Percentiles rank a stretch among this genome's conserved stretches.
Conservation (phyloP, 2,113 vertebrate species). For the Campylorhamphus procurvoides region DNA sequence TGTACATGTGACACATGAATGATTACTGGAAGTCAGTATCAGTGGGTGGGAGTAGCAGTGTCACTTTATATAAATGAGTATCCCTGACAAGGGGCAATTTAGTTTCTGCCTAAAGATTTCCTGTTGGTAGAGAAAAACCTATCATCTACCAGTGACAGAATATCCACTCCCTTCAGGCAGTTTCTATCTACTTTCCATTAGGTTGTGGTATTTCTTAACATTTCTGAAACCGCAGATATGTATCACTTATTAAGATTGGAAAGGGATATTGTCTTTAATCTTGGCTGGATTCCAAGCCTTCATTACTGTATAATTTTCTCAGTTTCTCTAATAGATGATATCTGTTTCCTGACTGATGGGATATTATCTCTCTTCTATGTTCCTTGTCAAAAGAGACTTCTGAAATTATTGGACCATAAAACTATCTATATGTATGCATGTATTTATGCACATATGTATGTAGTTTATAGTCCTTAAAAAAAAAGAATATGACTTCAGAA, state of each 20-base stretch:
- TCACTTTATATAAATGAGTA: slow-evolving; percentile 53
- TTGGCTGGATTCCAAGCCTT: slow-evolving; percentile 21
- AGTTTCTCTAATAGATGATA: neutral
- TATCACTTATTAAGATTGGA: neutral
- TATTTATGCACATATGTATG: neutral
- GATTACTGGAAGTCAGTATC: slow-evolving; percentile 14
- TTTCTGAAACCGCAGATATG: neutral
- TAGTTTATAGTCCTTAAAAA: neutral
- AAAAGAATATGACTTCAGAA: neutral
- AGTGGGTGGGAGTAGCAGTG: slow-evolving; percentile 51
- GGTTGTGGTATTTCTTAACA: neutral
- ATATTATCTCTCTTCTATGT: neutral
- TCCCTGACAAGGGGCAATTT: slow-evolving; percentile 27
- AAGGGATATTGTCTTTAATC: slow-evolving; percentile 16
- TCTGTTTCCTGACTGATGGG: slow-evolving; percentile 10
- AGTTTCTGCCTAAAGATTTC: slow-evolving; percentile 43
- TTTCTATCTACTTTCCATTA: neutral
- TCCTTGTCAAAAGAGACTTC: neutral
- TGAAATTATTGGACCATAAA: neutral
- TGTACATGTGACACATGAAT: neutral
- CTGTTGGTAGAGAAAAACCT: slow-evolving; percentile 12
- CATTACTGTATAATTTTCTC: slow-evolving; percentile 23
- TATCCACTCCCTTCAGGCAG: neutral
- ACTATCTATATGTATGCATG: neutral
- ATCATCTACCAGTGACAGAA: neutral